Evolutionary conservation across 2,113 vertebrate species (phyloP), one percentile per base, ranked within the genome.

Genomic region (Sinocyclocheilus maitianheensis): DNA sequence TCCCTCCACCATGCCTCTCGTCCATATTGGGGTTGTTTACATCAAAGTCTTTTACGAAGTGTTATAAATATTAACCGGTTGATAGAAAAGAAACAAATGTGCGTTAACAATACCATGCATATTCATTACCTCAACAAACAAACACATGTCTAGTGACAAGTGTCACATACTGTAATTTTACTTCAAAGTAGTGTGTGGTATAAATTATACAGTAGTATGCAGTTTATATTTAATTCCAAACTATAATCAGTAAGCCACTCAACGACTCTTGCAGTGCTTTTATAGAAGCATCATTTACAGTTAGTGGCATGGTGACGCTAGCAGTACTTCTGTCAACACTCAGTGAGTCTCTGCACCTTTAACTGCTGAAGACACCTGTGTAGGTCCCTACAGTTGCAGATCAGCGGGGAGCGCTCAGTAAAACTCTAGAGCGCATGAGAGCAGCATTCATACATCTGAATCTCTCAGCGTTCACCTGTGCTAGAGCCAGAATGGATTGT

Each of bases 371-470:
- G 79, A 48, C 78, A 10, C 79, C 7, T 1, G 14, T 51, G 40
- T 26, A 18, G n/a, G 37, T 65, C 78, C 58, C 79, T 48, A 16
- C n/a, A 67, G 62, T 11, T 13, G 3, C 48, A 53, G 51, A 53
- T 53, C 51, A 53, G 51, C 51, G 14, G 51, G 13, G 51, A 53
- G 51, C 14, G 4, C 20, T 69, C 80, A 22, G 62, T 82, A 82
- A 69, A 51, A 65, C 60, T 48, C n/a, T 26, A 18, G 40, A 81
- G 24, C 40, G 24, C 62, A 34, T 8, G 24, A 67, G 63, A 51
- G 80, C 43, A 69, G 63, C 63, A 82, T 69, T 82, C 62, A 69
- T 34, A 81, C 24, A 26, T 22, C 4, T 48, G 20, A 67, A 69
- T 34, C 46, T 2, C 63, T 53, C 24, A 13, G 63, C 7, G 63